These are phyloP conservation scores for Dryocosmus kuriphilus DNA, from an alignment of 2,888 invertebrate genomes.

Conservation along the genomic window DNA sequence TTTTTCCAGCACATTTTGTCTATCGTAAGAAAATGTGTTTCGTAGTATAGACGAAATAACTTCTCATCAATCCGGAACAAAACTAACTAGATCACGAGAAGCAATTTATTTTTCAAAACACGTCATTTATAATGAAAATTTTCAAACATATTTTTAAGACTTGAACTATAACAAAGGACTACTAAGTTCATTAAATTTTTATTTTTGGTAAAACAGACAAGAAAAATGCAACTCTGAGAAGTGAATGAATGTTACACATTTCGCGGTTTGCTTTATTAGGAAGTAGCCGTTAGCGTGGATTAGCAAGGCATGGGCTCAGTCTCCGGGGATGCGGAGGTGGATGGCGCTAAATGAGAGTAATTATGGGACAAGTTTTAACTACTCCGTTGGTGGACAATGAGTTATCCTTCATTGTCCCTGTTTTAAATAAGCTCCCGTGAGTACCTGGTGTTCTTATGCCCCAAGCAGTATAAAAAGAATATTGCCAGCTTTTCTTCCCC, in stretches of 20 bases:
- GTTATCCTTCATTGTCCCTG: slow-evolving; percentile 74
- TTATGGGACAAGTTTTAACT: slow-evolving; percentile 77
- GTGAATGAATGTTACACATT: slow-evolving; percentile 14
- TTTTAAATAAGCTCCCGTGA: slow-evolving; percentile 74
- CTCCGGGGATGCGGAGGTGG: slow-evolving; percentile 57
- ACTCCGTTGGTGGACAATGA: slow-evolving; percentile 73
- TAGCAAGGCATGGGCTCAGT: slow-evolving; percentile 53
- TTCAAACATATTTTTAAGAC: too few species aligned
- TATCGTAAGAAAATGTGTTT: too few species aligned
- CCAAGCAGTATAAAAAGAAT: slow-evolving; percentile 27
- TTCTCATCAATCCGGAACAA: too few species aligned
- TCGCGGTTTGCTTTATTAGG: slow-evolving; percentile 59
- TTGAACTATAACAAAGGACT: too few species aligned
- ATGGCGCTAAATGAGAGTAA: slow-evolving; percentile 75
- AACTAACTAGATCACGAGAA: too few species aligned
- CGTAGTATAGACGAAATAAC: too few species aligned
- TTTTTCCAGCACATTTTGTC: too few species aligned
- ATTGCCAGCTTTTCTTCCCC: neutral
- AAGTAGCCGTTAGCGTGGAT: slow-evolving; percentile 61
- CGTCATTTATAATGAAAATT: too few species aligned
- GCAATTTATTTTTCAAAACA: too few species aligned
- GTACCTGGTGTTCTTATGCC: slow-evolving; percentile 54
- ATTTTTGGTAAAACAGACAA: neutral
- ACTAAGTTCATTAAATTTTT: neutral
- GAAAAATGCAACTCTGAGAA: neutral